Base-by-base conservation (phyloP, 2,888 invertebrate genomes). In the Nebria brevicollis region DNA sequence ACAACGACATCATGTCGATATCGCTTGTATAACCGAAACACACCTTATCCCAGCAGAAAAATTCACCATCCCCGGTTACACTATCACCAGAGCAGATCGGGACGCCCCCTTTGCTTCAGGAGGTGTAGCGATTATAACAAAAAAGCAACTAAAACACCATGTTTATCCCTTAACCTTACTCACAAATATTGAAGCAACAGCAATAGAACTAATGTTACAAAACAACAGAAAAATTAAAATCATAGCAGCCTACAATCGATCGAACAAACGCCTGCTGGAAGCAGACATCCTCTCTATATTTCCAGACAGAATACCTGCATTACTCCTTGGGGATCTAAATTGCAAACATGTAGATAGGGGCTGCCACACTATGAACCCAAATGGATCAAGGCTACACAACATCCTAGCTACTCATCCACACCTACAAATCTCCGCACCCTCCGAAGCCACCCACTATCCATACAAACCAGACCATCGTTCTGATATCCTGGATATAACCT, bases 31-130 rank as follows among this genome's bases (percentile, higher is more conserved):
- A 25, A 77, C 20, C 8, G 77, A 70, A 43, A 77, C 77, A 5
- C 77, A 77, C 8, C 68, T 77, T 41, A 70, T 70, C 25, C 68
- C 15, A 6, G 11, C 43, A 11, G 70, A 70, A 41, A 80, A 80
- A 66, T 80, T 80, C 66, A 80, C 11, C 66, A 80, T 80, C 65
- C 80, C 75, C 64, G 75, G 75, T 34, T 64, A 80, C 65, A 64
- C 74, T 66, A 34, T 79, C 73, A 74, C 66, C 41, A 64, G 75
- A 74, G 74, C 73, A 26, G 79, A 79, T 41, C 42, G 79, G 65
- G 65, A 65, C 4, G 65, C 1, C 7, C 65, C 65, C 15, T n/a
- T n/a, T n/a, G n/a, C n/a, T n/a, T n/a, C 65, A 65, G 65, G n/a
- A 65, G 65, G 65, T 4, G 65, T 65, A 5, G 13, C 15, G 15